phyloP scores from a whole-genome alignment of 2,797 vertebrate genomes.

The Acrossocheilus wenchowensis region DNA sequence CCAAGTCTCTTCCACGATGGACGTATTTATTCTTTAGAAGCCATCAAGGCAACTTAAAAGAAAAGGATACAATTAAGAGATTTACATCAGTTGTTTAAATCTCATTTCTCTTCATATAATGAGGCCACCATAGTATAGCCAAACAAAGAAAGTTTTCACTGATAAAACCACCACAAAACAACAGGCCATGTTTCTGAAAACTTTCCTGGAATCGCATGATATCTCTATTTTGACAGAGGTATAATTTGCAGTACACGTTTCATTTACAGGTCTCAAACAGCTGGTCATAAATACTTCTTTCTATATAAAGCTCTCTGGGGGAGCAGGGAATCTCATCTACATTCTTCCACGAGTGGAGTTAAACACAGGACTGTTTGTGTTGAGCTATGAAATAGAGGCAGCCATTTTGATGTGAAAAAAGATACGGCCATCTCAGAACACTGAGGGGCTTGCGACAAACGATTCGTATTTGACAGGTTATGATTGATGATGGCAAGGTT shows the following conservation, averaged over 20 bases:
- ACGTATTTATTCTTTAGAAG: constrained; percentile 50
- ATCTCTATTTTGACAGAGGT: constrained; percentile 11
- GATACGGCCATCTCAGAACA: constrained; percentile 59
- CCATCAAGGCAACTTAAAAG: constrained; percentile 43
- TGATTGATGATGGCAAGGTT: constrained; percentile 72
- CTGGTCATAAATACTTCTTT: constrained; percentile 42
- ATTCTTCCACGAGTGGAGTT: constrained; percentile 26
- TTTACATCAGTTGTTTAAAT: constrained; percentile 50
- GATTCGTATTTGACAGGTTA: constrained; percentile 63
- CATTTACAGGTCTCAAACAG: constrained; percentile 48
- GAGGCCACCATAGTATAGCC: constrained; percentile 9
- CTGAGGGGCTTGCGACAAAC: constrained; percentile 59
- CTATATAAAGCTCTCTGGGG: constrained; percentile 46
- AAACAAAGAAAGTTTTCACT: constrained; percentile 17
- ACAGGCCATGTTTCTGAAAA: background rate
- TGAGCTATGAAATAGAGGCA: constrained; percentile 46
- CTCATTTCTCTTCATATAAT: constrained; percentile 49
- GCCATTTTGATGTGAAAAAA: constrained; percentile 66
- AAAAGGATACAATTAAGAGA: constrained; percentile 50
- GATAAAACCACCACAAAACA: background rate
- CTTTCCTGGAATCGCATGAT: background rate
- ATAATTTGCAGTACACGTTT: constrained; percentile 34
- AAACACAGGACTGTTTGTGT: constrained; percentile 54
- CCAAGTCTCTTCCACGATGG: constrained; percentile 45
- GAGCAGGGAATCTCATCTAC: constrained; percentile 30